Evolutionary conservation across 2,797 vertebrate genomes (phyloP), one percentile per base, ranked within the genome.

Genomic region (Danio tinwini): DNA sequence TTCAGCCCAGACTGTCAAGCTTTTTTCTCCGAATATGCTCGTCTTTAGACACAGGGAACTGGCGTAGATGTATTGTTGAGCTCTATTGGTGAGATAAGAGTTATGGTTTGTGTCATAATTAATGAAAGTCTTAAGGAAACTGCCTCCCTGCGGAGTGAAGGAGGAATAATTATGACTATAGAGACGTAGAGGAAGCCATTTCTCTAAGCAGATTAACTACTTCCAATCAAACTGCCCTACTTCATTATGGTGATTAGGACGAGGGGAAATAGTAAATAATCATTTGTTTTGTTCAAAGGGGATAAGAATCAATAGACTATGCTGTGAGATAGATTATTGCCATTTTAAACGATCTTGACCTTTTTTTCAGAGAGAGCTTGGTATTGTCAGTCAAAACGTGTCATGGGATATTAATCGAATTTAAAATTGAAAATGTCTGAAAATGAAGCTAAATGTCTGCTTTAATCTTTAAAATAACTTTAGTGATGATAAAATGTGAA

Each of bases 61-160:
- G 76, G 21, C 19, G 55, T 44, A 50, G 17, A 63, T 74, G 71
- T 56, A 19, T 39, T 59, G 59, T 58, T 47, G 29, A 72, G 79
- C 16, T 80, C 16, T 80, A 74, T 85, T 80, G 80, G 61, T 37
- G 7, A 56, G 75, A 45, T 80, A 67, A 56, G 78, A 79, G 81
- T 70, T 81, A 84, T 64, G 55, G 73, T 81, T 81, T 83, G 85
- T 81, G 72, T 74, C 17, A 55, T 84, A 85, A 83, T 83, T 85
- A 84, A 84, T 82, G 77, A 65, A 16, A 7, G 63, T 73, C 56
- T 85, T 78, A 50, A 74, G 74, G 59, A 70, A 78, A 81, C 40
- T 45, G 52, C 55, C 39, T 83, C 85, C 71, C 68, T 76, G 61
- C 59, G 83, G 59, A 74, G 47, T 17, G 62, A 74, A 45, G 7